These are phyloP conservation scores for Allobates femoralis DNA, from an alignment of 2,797 vertebrate genomes.

Conservation along the genomic window DNA sequence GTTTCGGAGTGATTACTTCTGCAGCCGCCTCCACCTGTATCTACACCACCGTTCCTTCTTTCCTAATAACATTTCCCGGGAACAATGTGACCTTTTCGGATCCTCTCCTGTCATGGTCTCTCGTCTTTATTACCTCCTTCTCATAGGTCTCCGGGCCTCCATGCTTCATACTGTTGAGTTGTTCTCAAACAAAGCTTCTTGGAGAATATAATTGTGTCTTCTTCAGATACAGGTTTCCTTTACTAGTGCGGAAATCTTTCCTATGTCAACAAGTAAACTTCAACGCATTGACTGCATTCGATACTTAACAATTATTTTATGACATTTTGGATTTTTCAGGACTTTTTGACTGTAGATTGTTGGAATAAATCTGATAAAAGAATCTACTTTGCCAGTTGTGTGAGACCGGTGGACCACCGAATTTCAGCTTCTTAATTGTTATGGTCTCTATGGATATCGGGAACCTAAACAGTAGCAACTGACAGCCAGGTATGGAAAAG, in stretches of 20 bases:
- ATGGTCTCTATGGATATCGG: neutral
- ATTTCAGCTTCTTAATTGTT: neutral
- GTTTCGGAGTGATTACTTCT: constrained; percentile 11
- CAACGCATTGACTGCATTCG: neutral
- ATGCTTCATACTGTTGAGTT: neutral
- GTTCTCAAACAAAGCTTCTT: constrained; percentile 7
- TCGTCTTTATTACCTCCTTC: constrained; percentile 36
- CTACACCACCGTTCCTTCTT: neutral
- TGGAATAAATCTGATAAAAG: neutral
- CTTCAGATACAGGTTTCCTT: neutral
- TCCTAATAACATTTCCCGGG: constrained; percentile 33
- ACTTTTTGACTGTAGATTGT: neutral
- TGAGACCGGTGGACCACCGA: neutral
- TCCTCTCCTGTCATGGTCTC: neutral
- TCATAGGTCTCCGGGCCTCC: constrained; percentile 11
- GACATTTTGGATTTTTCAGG: neutral
- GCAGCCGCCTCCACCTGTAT: neutral
- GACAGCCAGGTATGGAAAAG: too few relatives aligned
- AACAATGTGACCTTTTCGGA: constrained; percentile 21
- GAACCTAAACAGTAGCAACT: neutral
- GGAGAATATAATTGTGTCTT: constrained; percentile 34
- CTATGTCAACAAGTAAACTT: neutral
- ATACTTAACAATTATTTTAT: neutral
- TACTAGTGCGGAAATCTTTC: neutral
- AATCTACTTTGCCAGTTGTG: neutral